Evolutionary conservation across 2,888 invertebrate genomes (phyloP).

Genomic region (Gortyna flavago): DNA sequence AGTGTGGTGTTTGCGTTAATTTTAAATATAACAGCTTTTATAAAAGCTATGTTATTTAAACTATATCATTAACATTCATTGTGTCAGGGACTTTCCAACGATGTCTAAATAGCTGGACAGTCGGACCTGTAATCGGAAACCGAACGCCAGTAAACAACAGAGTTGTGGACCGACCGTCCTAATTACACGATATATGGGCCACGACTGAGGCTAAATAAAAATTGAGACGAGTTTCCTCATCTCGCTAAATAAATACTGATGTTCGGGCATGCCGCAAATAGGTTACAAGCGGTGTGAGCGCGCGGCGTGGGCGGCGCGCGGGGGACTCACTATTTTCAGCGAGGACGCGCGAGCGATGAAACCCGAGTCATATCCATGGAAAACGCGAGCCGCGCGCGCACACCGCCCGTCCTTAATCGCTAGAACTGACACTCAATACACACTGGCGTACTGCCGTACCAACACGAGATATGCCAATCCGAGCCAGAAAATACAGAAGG

Average conservation of each 20-base stretch:
- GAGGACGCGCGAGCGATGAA: conserved; percentile 86
- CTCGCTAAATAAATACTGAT: conserved; percentile 88
- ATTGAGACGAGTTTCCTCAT: conserved; percentile 87
- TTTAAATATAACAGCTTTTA: conserved; percentile 15
- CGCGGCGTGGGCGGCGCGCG: conserved; percentile 72
- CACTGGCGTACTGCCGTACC: conserved; percentile 55
- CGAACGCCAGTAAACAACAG: conserved; percentile 64
- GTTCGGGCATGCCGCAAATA: conserved; percentile 88
- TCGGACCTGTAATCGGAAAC: conserved; percentile 70
- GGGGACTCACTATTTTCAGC: conserved; percentile 87
- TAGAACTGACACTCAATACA: conserved; percentile 63
- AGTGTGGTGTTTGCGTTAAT: conserved; percentile 12
- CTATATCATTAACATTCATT: conserved; percentile 27
- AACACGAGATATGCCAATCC: conserved; percentile 59
- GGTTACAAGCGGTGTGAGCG: conserved; percentile 77
- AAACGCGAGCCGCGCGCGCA: conserved; percentile 68
- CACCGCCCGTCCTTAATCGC: conserved; percentile 62
- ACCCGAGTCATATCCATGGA: conserved; percentile 84
- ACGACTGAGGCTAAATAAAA: conserved; percentile 85
- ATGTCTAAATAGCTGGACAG: conserved; percentile 35
- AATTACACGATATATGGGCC: conserved; percentile 85
- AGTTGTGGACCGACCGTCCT: conserved; percentile 72
- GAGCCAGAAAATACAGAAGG: conserved; percentile 61
- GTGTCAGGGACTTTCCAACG: conserved; percentile 17
- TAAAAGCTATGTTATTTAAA: conserved; percentile 16